Base-by-base conservation (phyloP, 2,113 vertebrate genomes). In the Sialia sialis region DNA sequence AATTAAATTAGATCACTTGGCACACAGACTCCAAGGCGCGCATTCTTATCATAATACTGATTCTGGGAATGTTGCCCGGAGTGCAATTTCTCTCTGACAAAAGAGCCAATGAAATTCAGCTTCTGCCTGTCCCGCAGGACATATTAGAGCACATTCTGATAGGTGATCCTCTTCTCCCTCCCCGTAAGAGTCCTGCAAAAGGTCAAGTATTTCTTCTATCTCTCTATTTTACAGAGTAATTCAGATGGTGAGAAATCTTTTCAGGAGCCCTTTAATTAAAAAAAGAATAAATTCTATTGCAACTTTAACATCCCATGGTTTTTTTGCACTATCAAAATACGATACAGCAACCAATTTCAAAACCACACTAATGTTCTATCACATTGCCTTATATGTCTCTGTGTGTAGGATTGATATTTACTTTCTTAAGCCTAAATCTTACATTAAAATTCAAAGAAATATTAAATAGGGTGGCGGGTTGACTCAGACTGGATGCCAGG, bases 41-140 rank as follows among this genome's bases (percentile, higher is more conserved):
- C 41, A 9, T 64, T 90, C 87, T 90, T 90, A 90, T 85, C 92
- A 30, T 21, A 69, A 77, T 13, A 18, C 70, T 46, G 58, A 73
- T 76, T 54, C 94, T 85, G 94, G 94, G 96, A 94, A 94, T 60
- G n/a, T 3, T 90, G 87, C 92, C 94, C 94, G 93, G 75, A 87
- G 70, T 94, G 85, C 75, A 60, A 19, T 91, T 95, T 91, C 84
- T 89, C 91, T 87, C 90, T 58, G 54, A 93, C 25, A 82, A 88
- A 76, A 88, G 44, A 75, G 43, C 74, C 88, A 91, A 64, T 49
- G 70, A 91, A 83, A 93, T 76, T 58, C 5, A 46, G 67, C 54
- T 91, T 85, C 82, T 94, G 85, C 87, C 74, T 58, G 34, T 81
- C 69, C 70, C 1, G 0, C 26, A 55, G 87, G 85, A 83, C 46